Evolutionary conservation across 1,140 invertebrate species (phyloP).

Genomic region (Zeugodacus cucurbitae): DNA sequence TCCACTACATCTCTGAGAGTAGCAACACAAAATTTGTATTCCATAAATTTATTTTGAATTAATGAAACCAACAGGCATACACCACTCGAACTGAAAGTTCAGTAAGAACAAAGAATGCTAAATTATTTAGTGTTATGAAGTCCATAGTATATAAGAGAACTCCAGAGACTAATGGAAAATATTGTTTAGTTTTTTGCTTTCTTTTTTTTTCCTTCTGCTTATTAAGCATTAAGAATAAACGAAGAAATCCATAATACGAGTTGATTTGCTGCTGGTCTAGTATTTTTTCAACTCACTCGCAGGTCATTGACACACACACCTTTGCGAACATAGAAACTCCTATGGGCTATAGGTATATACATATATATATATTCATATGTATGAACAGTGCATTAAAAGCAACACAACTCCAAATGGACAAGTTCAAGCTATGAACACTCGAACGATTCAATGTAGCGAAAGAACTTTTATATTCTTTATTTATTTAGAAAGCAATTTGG

Average conservation of each 20-base stretch:
- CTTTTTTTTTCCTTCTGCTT: not conserved
- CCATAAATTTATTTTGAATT: too few species aligned
- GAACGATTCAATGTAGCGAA: not conserved
- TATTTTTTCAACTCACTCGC: not conserved
- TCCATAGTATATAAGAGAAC: too few species aligned
- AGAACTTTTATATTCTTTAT: not conserved
- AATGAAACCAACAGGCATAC: too few species aligned
- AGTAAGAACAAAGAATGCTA: not conserved
- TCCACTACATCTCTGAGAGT: too few species aligned
- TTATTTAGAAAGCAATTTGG: constrained; percentile 13
- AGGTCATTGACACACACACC: not conserved
- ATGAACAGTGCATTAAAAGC: too few species aligned
- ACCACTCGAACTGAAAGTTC: not conserved
- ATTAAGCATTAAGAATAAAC: not conserved
- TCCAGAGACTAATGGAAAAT: too few species aligned
- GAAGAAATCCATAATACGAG: not conserved
- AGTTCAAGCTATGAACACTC: not conserved
- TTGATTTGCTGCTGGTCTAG: not conserved
- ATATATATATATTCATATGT: too few species aligned
- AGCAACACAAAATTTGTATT: too few species aligned
- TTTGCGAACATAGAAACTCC: too few species aligned
- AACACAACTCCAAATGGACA: too few species aligned
- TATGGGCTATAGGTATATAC: too few species aligned
- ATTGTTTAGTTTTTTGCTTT: not conserved
- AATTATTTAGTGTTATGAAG: too few species aligned